Evolutionary conservation across 2,113 vertebrate species (phyloP).

Genomic region (Asarcornis scutulata): DNA sequence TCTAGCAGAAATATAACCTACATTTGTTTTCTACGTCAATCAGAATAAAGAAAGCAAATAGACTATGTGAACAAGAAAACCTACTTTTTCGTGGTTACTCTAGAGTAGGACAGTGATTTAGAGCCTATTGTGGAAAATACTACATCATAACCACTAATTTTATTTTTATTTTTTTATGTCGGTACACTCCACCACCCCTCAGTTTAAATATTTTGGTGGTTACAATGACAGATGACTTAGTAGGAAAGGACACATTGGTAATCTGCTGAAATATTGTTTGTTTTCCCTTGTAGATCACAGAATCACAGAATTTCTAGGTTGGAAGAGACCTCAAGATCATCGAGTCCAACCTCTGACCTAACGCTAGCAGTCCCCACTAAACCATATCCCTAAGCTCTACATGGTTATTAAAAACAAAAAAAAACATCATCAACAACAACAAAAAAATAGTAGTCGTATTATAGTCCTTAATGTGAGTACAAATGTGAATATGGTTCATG

Average conservation of each 20-base stretch:
- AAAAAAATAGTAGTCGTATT: not conserved
- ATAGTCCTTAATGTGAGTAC: not conserved
- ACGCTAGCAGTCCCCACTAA: too few species aligned
- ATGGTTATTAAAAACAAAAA: not conserved
- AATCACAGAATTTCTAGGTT: too few species aligned
- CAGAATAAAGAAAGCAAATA: slow-evolving; percentile 38
- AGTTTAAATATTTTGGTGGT: not conserved
- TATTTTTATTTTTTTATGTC: not conserved
- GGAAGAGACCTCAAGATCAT: too few species aligned
- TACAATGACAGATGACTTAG: not conserved
- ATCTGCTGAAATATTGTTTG: not conserved
- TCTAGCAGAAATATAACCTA: slow-evolving; percentile 58
- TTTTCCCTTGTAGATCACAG: not conserved
- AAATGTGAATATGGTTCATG: not conserved
- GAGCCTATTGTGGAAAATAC: not conserved
- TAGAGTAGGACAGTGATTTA: not conserved
- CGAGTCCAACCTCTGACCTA: too few species aligned
- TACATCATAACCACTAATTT: not conserved
- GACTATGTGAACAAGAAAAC: not conserved
- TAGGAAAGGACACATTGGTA: not conserved
- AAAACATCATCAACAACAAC: too few species aligned
- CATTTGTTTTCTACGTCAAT: slow-evolving; percentile 58
- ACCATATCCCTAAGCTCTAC: too few species aligned
- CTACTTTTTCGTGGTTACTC: not conserved
- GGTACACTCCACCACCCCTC: rapidly evolving